Evolutionary conservation across 2,113 vertebrate genomes (phyloP).

Genomic region (Myiozetetes cayanensis): DNA sequence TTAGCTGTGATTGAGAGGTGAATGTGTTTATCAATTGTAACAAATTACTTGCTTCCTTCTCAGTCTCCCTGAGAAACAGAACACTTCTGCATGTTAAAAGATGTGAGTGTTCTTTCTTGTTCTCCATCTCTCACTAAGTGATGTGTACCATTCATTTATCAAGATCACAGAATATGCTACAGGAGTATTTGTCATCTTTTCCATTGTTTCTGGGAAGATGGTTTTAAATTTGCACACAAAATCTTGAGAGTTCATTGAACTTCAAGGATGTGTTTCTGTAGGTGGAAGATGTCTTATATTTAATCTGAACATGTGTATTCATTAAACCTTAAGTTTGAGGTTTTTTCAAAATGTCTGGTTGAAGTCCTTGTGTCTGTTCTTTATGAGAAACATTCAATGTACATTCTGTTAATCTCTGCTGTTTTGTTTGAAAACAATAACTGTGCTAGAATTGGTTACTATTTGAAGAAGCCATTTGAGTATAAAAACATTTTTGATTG

Average conservation of each 20-base stretch:
- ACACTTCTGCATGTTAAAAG: not conserved
- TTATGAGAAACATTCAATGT: not conserved
- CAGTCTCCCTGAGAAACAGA: not conserved
- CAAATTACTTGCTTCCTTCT: not conserved
- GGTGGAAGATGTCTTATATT: not conserved
- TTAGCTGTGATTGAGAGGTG: not conserved
- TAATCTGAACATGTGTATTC: not conserved
- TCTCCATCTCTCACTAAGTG: not conserved
- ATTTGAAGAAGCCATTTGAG: slow-evolving; percentile 48
- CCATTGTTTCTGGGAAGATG: not conserved
- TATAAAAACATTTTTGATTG: not conserved
- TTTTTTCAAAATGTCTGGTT: not conserved
- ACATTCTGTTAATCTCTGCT: not conserved
- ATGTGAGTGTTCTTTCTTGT: not conserved
- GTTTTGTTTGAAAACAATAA: not conserved
- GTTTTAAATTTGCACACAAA: not conserved
- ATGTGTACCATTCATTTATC: not conserved
- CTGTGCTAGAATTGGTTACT: not conserved
- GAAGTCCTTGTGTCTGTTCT: not conserved
- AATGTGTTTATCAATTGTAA: not conserved
- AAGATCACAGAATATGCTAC: not conserved
- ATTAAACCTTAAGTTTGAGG: not conserved
- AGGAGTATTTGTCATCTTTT: not conserved
- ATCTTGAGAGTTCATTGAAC: not conserved
- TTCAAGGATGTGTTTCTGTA: not conserved